Evolutionary conservation across 2,797 vertebrate species (phyloP), one percentile per base, ranked within the genome.

Genomic region (Mastacembelus armatus): DNA sequence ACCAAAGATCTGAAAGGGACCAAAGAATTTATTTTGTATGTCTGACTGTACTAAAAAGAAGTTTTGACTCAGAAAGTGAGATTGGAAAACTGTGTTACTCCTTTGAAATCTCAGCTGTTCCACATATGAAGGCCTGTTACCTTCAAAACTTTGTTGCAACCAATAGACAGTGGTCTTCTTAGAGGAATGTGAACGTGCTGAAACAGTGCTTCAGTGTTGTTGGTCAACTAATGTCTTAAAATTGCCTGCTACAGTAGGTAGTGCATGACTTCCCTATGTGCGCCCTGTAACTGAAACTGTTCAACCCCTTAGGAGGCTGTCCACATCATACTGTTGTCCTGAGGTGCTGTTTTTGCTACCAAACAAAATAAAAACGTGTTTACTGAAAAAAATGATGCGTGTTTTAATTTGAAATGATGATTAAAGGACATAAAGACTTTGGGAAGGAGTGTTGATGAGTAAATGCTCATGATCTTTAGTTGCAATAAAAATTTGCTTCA

Each of bases 261-360:
- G 85, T 91, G 84, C 89, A 80, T 86, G 85, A 87, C 76, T 86
- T 85, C 84, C 84, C 79, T 75, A 62, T 88, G 81, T 66, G 71
- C 81, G 75, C 89, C 78, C 73, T 89, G 78, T 80, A 90, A 86
- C 83, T 85, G 77, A 85, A 87, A 84, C 52, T 51, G 77, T 84
- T 66, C 6, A 32, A 89, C 81, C 83, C 84, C 77, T 84, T 79
- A 80, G 89, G 83, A 90, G 74, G 66, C 77, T 71, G 70, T 82
- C 85, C 76, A 76, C 64, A 30, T 64, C 74, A 86, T 70, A 81
- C 82, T 85, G 80, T 84, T 83, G 80, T 85, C 86, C 86, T 66
- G 77, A 89, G 92, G 92, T 93, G 93, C 92, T 93, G 88, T 91
- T 92, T 94, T 93, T 93, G 90, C 91, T 92, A 94, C 85, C 85